Evolutionary conservation across 23 tunicate genomes (phyloP), one percentile per base, ranked within the genome.

Genomic region (Phallusia fumigata): DNA sequence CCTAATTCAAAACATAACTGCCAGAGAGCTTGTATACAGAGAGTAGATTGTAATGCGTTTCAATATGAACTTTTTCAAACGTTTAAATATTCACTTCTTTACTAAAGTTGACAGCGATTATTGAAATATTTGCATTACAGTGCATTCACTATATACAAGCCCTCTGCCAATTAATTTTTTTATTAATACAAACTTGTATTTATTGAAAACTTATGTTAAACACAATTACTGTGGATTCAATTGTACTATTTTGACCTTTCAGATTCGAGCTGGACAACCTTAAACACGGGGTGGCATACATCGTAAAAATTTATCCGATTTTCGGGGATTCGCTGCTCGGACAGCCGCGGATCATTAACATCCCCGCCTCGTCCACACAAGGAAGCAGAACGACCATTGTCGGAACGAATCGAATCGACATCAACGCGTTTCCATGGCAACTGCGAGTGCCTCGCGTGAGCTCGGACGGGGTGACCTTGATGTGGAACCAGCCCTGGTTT

Each of bases 381-480:
- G 69, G 69, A 22, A 40, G 47, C 47, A 40, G 47, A 10, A 40
- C 47, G 47, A 40, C 47, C 47, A 40, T 40, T 10, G 47, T 40
- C 47, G 47, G 47, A 40, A 40, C 47, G 8, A 40, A 40, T 10
- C 5, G 47, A 40, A 13, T 58, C 16, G 13, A 22, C 26, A 16
- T 58, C 69, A 58, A 58, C 69, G 13, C 69, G 69, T 58, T 58
- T 24, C 69, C 69, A 58, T 58, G 69, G 69, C 69, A 58, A 21
- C 13, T 58, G 28, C 26, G 69, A 24, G 69, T 58, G 11, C 69
- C 69, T 5, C 69, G 69, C 26, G 69, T 58, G 8, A 11, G 69
- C 16, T 13, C 69, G 15, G 69, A 58, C 69, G 69, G 69, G 5
- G 69, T 58, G 69, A 58, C 69, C 13, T 58, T 58, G 69, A 58